These are phyloP conservation scores for Thermophis baileyi DNA, from an alignment of 2,113 vertebrate species.

Conservation along the genomic window DNA sequence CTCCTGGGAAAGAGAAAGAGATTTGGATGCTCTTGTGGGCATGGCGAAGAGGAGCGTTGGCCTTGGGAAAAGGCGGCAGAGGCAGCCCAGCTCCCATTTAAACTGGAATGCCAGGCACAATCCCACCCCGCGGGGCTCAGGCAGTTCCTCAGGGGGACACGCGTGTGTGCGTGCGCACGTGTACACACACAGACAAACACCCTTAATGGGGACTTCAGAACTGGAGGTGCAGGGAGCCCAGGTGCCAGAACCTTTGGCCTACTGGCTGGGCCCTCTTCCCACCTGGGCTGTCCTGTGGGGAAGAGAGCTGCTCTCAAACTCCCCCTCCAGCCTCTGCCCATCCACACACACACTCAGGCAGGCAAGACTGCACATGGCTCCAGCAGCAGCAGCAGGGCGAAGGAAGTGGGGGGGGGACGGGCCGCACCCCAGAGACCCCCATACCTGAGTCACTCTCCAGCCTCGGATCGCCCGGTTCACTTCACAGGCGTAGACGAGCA, in stretches of 20 bases:
- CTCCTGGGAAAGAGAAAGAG: background rate
- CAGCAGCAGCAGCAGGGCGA: background rate
- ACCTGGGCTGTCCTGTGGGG: background rate
- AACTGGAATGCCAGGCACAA: background rate
- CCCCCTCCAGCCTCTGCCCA: background rate
- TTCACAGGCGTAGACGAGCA: constrained; percentile 70
- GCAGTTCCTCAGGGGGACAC: background rate
- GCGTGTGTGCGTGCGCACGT: accelerated
- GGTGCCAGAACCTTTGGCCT: background rate
- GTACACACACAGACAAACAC: accelerated
- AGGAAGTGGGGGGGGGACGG: background rate
- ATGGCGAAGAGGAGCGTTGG: background rate
- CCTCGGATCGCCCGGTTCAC: constrained; percentile 60
- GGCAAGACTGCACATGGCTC: background rate
- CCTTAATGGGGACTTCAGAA: background rate
- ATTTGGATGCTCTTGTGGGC: background rate
- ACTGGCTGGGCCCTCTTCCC: background rate
- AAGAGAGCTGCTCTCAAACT: background rate
- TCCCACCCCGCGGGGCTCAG: background rate
- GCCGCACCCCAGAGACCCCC: background rate
- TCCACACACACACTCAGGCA: background rate
- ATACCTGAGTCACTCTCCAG: constrained; percentile 56
- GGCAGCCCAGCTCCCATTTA: background rate
- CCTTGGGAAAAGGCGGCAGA: background rate
- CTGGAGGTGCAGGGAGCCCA: background rate